phyloP scores from a whole-genome alignment of 2,888 invertebrate genomes.

The Andrena trimmerana region DNA sequence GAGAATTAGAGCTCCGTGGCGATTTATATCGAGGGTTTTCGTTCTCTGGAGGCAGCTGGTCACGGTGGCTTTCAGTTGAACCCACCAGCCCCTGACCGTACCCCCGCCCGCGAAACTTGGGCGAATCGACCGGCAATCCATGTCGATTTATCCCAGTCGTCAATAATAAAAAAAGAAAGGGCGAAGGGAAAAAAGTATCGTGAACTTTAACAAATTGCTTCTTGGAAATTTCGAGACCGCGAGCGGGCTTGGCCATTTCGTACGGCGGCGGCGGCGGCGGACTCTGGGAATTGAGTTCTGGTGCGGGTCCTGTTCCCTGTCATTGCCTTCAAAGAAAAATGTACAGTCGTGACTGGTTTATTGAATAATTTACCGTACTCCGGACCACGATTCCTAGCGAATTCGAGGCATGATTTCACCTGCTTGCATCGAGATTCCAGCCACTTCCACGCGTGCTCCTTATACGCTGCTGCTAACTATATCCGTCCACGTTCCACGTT shows the following conservation, averaged over 20 bases:
- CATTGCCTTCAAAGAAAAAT: conserved; percentile 60
- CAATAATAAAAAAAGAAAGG: conserved; percentile 57
- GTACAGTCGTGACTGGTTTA: conserved; percentile 60
- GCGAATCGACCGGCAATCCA: conserved; percentile 58
- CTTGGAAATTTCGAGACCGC: conserved; percentile 57
- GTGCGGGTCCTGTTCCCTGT: conserved; percentile 33
- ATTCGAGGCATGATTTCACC: conserved; percentile 33
- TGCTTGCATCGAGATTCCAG: background rate
- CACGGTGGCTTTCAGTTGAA: conserved; percentile 56
- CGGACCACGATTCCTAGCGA: conserved; percentile 14
- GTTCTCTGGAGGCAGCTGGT: conserved; percentile 26
- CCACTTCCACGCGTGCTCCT: conserved; percentile 2
- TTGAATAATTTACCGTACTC: conserved; percentile 53
- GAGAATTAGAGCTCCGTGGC: conserved; percentile 82
- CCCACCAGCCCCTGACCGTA: conserved; percentile 12
- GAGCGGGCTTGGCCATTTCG: conserved; percentile 3
- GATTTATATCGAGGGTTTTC: conserved; percentile 81
- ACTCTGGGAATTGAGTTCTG: conserved; percentile 47
- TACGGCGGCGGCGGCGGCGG: background rate
- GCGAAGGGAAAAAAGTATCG: conserved; percentile 26
- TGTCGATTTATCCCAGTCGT: conserved; percentile 68
- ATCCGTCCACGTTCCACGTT: no score
- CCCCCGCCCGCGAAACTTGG: conserved; percentile 55
- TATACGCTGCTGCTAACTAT: conserved; percentile 3
- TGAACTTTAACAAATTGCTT: conserved; percentile 69